Percentiles rank a stretch among this genome's conserved stretches.
phyloP scores from a whole-genome alignment of 2,797 vertebrate genomes.

The Lacerta bilineata region DNA sequence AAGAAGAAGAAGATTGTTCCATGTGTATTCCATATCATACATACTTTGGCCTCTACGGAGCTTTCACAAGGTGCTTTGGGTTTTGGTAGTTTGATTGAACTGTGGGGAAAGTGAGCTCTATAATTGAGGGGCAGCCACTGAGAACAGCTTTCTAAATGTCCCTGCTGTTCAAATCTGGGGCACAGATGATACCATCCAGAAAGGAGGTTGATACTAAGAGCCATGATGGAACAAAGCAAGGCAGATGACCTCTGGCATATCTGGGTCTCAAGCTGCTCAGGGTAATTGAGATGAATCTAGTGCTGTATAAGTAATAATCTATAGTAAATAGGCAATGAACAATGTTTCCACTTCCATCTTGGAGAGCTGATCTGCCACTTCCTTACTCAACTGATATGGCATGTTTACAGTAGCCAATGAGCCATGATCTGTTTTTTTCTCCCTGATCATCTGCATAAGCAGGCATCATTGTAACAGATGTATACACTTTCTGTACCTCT shows the following conservation, averaged over 20 bases:
- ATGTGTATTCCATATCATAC: neutral
- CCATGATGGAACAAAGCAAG: constrained; percentile 1
- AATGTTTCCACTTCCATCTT: neutral
- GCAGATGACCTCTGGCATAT: neutral
- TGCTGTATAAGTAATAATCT: neutral
- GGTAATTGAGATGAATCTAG: neutral
- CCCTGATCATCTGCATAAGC: neutral
- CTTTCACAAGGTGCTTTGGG: neutral
- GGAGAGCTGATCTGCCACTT: neutral
- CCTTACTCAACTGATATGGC: neutral
- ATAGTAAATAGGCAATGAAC: neutral
- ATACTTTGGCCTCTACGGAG: neutral
- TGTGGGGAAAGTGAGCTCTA: neutral
- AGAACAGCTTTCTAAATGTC: neutral
- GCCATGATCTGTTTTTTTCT: neutral
- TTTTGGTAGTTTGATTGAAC: neutral
- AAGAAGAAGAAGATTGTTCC: neutral
- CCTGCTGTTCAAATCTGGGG: neutral
- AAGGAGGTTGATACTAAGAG: neutral
- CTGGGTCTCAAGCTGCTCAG: neutral
- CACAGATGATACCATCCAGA: neutral
- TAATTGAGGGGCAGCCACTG: neutral
- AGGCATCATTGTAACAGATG: neutral
- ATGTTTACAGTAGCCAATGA: neutral
- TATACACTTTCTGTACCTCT: neutral